Conservation (phyloP, 2,797 vertebrate species). For the Micromesistius poutassou region DNA sequence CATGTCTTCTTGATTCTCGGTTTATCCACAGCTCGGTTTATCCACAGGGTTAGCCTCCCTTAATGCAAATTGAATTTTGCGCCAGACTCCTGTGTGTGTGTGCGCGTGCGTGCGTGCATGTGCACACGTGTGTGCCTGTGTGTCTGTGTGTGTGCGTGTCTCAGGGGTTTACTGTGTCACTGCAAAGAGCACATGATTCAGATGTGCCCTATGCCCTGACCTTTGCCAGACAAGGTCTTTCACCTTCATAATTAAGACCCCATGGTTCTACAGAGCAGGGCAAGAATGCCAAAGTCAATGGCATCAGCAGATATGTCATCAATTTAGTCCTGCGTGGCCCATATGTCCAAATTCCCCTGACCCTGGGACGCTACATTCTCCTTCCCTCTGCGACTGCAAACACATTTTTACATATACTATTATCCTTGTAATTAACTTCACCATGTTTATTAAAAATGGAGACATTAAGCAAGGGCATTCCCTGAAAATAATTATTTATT, state of each 20-base stretch:
- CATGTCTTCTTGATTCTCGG: background rate
- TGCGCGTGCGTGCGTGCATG: background rate
- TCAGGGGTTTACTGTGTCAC: background rate
- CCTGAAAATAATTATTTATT: background rate
- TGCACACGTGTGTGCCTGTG: background rate
- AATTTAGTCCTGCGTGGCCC: background rate
- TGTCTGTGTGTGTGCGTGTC: background rate
- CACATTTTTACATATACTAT: background rate
- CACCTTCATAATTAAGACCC: background rate
- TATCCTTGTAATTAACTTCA: background rate
- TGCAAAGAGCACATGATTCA: background rate
- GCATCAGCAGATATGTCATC: background rate
- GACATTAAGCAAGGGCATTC: background rate
- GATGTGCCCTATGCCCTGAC: background rate
- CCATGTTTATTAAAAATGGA: background rate
- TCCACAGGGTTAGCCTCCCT: no score
- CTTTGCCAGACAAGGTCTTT: slow-evolving; percentile 5
- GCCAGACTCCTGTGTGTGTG: background rate
- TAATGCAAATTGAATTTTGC: background rate
- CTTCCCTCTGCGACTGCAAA: background rate
- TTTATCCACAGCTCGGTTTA: background rate
- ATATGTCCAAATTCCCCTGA: background rate
- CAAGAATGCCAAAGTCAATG: background rate
- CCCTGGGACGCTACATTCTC: background rate
- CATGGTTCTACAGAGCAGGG: background rate